Base-by-base conservation (phyloP, 2,888 invertebrate genomes). In the Leistus spinibarbis region DNA sequence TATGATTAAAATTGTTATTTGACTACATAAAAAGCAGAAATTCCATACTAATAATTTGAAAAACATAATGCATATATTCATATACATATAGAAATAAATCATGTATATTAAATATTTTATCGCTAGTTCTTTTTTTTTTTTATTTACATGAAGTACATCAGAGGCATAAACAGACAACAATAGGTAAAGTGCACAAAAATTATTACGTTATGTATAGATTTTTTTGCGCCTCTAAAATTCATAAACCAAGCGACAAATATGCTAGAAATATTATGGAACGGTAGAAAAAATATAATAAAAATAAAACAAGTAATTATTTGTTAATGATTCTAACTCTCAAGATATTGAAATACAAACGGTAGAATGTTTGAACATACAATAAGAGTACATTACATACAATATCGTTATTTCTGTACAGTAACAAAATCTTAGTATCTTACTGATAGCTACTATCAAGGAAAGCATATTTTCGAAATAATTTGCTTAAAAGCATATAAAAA, bases 141-240 rank as follows among this genome's bases (percentile, higher is more conserved):
- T 73, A 73, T 73, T 73, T 73, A 73, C 67, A 73, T 66, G 72
- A 73, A 67, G 60, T 73, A 73, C 67, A 73, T 22, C 53, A 73
- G 67, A 73, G 73, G 62, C 73, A 53, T 67, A 66, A 67, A 73
- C 60, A 60, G 54, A 57, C 57, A 60, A 73, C 60, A 57, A 57
- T 57, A 57, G 20, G 54, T 54, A 65, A 63, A 65, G 54, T 56
- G 71, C 65, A 71, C 69, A 69, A 68, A 63, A 71, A 71, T 65
- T 7, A 40, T 40, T 40, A 40, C 40, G 40, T 40, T 40, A 40
- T 40, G 7, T 71, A 24, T 69, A 69, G 24, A 60, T 27, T 69
- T 57, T 68, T 69, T 24, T 24, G 57, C 27, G 63, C 70, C 69
- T 63, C 54, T 19, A 53, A 20, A 70, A 63, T 63, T 53, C 22